These are phyloP conservation scores for Apis dorsata DNA, from an alignment of 1,140 invertebrate species.

Conservation along the genomic window DNA sequence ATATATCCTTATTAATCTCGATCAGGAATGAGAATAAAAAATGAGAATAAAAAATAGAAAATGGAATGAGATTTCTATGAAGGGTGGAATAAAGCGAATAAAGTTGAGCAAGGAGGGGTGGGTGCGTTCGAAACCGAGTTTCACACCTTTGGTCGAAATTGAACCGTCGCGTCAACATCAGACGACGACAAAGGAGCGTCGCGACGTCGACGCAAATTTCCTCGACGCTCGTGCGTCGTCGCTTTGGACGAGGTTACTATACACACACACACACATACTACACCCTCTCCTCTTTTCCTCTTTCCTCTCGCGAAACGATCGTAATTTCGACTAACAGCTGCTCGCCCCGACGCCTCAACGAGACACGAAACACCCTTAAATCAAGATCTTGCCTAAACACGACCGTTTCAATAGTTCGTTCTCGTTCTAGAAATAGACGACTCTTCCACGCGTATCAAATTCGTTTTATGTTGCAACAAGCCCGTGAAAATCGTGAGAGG, in stretches of 20 bases:
- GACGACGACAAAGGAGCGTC: slow-evolving; percentile 24
- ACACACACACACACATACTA: too few relatives aligned
- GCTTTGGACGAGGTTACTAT: neutral
- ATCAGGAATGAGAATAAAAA: too few relatives aligned
- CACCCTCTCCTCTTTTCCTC: too few relatives aligned
- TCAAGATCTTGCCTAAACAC: slow-evolving; percentile 40
- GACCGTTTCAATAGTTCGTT: slow-evolving; percentile 28
- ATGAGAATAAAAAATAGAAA: too few relatives aligned
- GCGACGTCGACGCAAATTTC: slow-evolving; percentile 25
- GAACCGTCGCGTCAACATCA: slow-evolving; percentile 3
- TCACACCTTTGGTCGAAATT: slow-evolving; percentile 28
- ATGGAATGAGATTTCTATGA: too few relatives aligned
- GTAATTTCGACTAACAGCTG: slow-evolving; percentile 40
- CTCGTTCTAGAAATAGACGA: slow-evolving; percentile 22
- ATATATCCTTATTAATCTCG: too few relatives aligned
- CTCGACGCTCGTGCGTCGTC: neutral
- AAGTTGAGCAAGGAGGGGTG: too few relatives aligned
- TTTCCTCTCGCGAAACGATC: slow-evolving; percentile 23
- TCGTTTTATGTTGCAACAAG: too few relatives aligned
- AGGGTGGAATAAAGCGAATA: too few relatives aligned
- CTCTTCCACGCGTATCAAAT: too few relatives aligned
- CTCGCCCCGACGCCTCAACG: slow-evolving; percentile 26
- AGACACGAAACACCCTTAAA: slow-evolving; percentile 42
- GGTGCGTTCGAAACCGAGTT: neutral
- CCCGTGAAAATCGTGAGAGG: too few relatives aligned